These are phyloP conservation scores for Drosophila hamatofila DNA, from an alignment of 2,888 invertebrate genomes.

Conservation along the genomic window DNA sequence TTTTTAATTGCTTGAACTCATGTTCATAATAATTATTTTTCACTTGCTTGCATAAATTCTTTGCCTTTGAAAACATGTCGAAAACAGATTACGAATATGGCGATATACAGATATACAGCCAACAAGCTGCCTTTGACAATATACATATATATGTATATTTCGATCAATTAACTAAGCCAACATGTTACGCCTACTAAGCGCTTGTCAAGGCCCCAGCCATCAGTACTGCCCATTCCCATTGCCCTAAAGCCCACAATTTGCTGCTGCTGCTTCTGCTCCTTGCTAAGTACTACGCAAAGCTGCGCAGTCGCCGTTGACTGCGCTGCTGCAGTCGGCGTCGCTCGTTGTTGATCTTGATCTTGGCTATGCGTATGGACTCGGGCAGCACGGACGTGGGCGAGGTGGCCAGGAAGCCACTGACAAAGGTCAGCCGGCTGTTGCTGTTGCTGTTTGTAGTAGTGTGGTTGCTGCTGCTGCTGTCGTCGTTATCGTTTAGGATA, in stretches of 20 bases:
- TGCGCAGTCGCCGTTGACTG: constrained; percentile 57
- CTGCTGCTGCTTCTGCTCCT: background rate
- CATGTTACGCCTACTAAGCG: constrained; percentile 22
- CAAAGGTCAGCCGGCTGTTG: constrained; percentile 75
- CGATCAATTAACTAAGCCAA: constrained; percentile 11
- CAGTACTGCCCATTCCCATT: background rate
- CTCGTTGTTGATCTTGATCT: constrained; percentile 82
- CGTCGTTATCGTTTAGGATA: constrained; percentile 46
- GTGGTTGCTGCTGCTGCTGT: constrained; percentile 28
- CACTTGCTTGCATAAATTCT: constrained; percentile 41
- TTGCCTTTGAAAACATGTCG: constrained; percentile 42
- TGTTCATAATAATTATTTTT: constrained; percentile 16
- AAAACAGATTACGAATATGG: constrained; percentile 53
- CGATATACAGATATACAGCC: constrained; percentile 9
- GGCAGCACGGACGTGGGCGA: constrained; percentile 80
- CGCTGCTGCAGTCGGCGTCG: constrained; percentile 69
- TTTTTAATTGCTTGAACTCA: constrained; percentile 35
- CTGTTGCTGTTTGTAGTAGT: constrained; percentile 27
- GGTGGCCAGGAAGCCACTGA: constrained; percentile 82
- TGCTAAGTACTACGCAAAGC: constrained; percentile 69
- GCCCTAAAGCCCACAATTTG: background rate
- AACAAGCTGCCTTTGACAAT: constrained; percentile 29
- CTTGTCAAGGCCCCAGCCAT: constrained; percentile 33
- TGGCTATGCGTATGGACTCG: constrained; percentile 82
- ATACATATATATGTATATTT: constrained; percentile 19